These are phyloP conservation scores for Horisme vitalbata DNA, from an alignment of 2,888 invertebrate genomes.

Conservation along the genomic window DNA sequence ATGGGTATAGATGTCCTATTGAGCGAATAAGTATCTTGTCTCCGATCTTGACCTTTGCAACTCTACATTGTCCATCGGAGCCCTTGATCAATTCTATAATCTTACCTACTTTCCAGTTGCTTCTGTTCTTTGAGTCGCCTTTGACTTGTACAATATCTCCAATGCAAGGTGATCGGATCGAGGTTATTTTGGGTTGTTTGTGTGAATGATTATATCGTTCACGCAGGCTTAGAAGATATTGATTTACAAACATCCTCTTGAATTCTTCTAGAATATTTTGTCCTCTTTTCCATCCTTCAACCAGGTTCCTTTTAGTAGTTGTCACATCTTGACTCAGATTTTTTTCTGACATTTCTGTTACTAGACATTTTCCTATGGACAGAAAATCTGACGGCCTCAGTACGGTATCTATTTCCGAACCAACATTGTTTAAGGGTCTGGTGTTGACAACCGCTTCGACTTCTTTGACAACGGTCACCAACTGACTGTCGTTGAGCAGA, in stretches of 20 bases:
- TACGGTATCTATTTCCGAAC: neutral
- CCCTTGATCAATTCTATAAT: neutral
- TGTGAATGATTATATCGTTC: neutral
- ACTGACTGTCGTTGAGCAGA: too few relatives aligned
- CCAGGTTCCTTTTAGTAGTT: neutral
- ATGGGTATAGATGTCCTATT: too few relatives aligned
- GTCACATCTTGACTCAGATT: too few relatives aligned
- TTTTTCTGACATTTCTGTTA: too few relatives aligned
- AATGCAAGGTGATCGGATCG: neutral
- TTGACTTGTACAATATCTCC: neutral
- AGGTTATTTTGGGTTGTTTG: neutral
- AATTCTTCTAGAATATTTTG: neutral
- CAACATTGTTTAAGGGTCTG: too few relatives aligned
- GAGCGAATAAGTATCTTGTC: too few relatives aligned
- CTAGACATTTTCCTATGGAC: neutral
- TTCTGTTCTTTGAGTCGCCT: too few relatives aligned
- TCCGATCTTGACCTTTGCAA: neutral
- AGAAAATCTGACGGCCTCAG: neutral
- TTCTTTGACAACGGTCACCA: too few relatives aligned
- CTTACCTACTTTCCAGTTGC: neutral
- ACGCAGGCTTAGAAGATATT: neutral
- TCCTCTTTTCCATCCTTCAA: neutral
- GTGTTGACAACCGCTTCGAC: neutral
- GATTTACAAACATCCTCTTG: too few relatives aligned
- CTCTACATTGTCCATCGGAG: neutral